phyloP scores from a whole-genome alignment of 2,113 vertebrate genomes.

The Gracilinanus agilis region DNA sequence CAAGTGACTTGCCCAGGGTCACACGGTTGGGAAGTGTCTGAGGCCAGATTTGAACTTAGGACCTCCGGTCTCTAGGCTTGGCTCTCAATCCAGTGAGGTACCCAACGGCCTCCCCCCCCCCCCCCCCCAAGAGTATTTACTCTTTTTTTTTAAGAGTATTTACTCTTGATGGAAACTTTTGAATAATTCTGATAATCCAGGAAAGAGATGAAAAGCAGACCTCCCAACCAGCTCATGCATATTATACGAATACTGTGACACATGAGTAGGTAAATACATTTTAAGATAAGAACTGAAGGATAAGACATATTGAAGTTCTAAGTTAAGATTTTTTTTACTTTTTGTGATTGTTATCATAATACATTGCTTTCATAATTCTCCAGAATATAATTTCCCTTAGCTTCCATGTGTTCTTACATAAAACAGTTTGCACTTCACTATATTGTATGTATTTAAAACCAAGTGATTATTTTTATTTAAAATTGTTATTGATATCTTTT shows the following conservation, averaged over 20 bases:
- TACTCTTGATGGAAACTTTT: slow-evolving; percentile 45
- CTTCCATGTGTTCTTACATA: slow-evolving; percentile 10
- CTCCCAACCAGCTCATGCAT: background rate
- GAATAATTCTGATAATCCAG: slow-evolving; percentile 36
- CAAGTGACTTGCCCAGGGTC: too few species aligned
- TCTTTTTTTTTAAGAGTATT: too few species aligned
- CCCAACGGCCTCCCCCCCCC: too few species aligned
- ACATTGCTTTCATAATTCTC: slow-evolving; percentile 38
- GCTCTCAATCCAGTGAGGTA: too few species aligned
- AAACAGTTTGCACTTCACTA: slow-evolving; percentile 41
- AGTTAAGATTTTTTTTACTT: slow-evolving; percentile 43
- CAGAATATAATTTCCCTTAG: slow-evolving; percentile 23
- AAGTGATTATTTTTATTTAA: background rate
- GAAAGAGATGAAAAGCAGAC: slow-evolving; percentile 46
- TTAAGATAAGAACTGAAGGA: slow-evolving; percentile 28
- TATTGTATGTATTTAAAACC: background rate
- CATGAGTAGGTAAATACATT: background rate
- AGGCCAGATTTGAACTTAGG: too few species aligned
- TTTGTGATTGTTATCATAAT: background rate
- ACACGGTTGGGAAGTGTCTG: too few species aligned
- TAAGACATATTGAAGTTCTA: slow-evolving; percentile 23
- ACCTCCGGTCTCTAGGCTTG: too few species aligned
- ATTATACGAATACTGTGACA: background rate
- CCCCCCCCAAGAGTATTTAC: too few species aligned
- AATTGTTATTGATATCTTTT: background rate